A percentile compares a stretch with the other conserved stretches of the same genome.
These are phyloP conservation scores for Colostygia pectinataria DNA, from an alignment of 2,888 invertebrate genomes.

Conservation along the genomic window DNA sequence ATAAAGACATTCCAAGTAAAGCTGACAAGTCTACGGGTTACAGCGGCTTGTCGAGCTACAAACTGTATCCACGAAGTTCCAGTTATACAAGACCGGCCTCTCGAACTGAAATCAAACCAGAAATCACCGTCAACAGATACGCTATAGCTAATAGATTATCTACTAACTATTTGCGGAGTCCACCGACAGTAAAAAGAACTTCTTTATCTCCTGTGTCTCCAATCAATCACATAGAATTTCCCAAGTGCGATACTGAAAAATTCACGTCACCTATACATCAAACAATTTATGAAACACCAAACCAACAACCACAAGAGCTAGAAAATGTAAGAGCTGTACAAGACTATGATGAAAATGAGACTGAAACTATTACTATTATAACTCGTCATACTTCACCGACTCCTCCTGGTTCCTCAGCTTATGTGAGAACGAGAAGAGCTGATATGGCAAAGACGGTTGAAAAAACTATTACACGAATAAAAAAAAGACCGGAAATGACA, in stretches of 20 bases:
- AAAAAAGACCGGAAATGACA: conserved; percentile 80
- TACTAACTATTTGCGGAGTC: conserved; percentile 70
- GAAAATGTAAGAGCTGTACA: conserved; percentile 7
- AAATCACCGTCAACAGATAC: conserved; percentile 62
- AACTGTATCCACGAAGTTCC: conserved; percentile 78
- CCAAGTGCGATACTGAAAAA: conserved; percentile 53
- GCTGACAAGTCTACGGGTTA: conserved; percentile 81
- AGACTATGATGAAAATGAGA: conserved; percentile 49
- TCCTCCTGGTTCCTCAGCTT: conserved; percentile 85
- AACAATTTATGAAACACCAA: conserved; percentile 43
- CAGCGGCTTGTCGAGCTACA: conserved; percentile 75
- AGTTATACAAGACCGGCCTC: conserved; percentile 55
- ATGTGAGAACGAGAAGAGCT: conserved; percentile 85
- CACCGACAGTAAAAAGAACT: conserved; percentile 63
- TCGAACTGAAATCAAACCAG: conserved; percentile 52
- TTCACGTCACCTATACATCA: conserved; percentile 41
- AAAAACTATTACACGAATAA: conserved; percentile 85
- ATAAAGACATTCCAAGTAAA: conserved; percentile 82
- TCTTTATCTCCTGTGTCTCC: conserved; percentile 72
- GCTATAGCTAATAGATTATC: conserved; percentile 70
- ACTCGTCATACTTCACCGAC: conserved; percentile 92
- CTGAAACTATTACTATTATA: conserved; percentile 84
- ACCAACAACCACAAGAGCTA: conserved; percentile 25
- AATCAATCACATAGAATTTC: conserved; percentile 52
- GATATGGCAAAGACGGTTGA: conserved; percentile 89